Evolutionary conservation across 1,140 invertebrate species (phyloP), one percentile per base, ranked within the genome.

Genomic region (Cherax quadricarinatus): DNA sequence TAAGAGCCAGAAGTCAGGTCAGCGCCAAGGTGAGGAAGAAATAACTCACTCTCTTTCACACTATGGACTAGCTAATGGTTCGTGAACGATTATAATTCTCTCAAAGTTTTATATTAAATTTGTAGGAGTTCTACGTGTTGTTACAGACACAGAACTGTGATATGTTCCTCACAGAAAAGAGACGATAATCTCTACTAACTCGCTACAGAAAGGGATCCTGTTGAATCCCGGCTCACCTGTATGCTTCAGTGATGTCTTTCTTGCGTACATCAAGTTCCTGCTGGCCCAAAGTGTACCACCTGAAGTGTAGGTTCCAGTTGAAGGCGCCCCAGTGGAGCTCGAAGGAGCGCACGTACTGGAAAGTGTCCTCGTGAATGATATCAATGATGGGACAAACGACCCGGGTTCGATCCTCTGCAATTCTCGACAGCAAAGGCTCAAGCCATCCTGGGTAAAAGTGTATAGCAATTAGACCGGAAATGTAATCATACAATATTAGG

Each of bases 291-390:
- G 97, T 96, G 94, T 97, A 96, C 97, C 97, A 96, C 84, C 96
- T 94, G 95, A 99, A 99, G 94, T 99, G 98, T 0, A 99, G 95
- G 92, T 98, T 97, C 98, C 99, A 99, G 95, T 99, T 99, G 94
- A 99, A 99, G 0, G 98, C 99, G 12, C 99, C 99, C 98, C 98
- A 99, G 94, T 99, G 98, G 1, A 98, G 96, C 94, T 98, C 98
- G 94, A 99, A 98, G 93, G 97, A 97, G 94, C 97, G 97, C 0
- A 98, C 96, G 94, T 98, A 99, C 80, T 98, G 97, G 94, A 99
- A 98, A 5, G 98, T 98, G 94, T 98, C 97, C 94, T 99, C 98
- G 91, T 97, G 98, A 48, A 99, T 98, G 30, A 99, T 98, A 95
- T 99, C 98, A 86, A 99, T 99, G 1, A 99, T 97, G 0, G 98